phyloP scores from a whole-genome alignment of 30 jellyfish, hydroid and myxozoan genomes.

The Pelagia noctiluca region DNA sequence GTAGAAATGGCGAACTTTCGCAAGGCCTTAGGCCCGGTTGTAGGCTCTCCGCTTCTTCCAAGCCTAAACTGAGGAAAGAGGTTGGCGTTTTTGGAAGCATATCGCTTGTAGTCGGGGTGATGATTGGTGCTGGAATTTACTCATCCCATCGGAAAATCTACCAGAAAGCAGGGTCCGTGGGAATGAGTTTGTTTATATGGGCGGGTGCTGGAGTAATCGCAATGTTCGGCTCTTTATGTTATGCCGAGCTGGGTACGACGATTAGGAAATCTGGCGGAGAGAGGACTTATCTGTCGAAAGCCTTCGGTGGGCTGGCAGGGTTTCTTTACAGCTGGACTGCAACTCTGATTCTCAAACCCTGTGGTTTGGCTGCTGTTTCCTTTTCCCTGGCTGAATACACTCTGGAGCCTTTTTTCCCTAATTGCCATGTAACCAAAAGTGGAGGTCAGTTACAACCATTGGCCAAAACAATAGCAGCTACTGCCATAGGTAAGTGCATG shows the following conservation, averaged over 20 bases:
- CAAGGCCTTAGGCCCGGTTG: constrained; percentile 60
- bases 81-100: constrained; percentile 91
- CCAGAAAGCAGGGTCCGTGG: constrained; percentile 86
- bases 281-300: constrained; percentile 80
- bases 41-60: constrained; percentile 56
- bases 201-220: constrained; percentile 93
- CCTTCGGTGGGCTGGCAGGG: constrained; percentile 89
- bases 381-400: constrained; percentile 91
- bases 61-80: constrained; percentile 79
- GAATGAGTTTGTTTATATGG: constrained; percentile 91
- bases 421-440: constrained; percentile 45
- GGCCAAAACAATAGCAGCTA: constrained; percentile 58
- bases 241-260: constrained; percentile 97
- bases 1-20: constrained; percentile 65
- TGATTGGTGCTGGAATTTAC: constrained; percentile 98
- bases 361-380: constrained; percentile 94
- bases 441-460: constrained; percentile 45
- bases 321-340: constrained; percentile 96
- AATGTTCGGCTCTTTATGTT: constrained; percentile 89
- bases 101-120: constrained; percentile 96
- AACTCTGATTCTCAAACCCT: constrained; percentile 81
- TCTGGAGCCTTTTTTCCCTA: constrained; percentile 85
- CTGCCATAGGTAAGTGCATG: constrained; percentile 83
- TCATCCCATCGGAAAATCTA: constrained; percentile 87
- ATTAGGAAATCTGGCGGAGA: constrained; percentile 96